These are phyloP conservation scores for Archocentrus centrarchus DNA, from an alignment of 2,113 vertebrate species.

Conservation along the genomic window DNA sequence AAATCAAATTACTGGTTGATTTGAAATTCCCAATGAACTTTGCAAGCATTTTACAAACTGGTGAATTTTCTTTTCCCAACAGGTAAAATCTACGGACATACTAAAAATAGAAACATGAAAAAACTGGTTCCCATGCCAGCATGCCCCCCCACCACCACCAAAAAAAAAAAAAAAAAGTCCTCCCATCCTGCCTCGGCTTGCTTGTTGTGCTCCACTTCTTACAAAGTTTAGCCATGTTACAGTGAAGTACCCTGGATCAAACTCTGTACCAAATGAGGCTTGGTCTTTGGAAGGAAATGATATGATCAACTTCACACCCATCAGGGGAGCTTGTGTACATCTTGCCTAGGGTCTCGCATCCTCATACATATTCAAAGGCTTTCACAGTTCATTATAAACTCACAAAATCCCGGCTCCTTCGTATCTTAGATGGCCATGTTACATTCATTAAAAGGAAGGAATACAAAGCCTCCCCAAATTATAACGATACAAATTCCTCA, in stretches of 20 bases:
- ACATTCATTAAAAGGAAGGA: slow-evolving; percentile 80
- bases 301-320: slow-evolving; percentile 83
- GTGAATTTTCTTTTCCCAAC: not conserved
- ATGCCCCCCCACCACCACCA: too few species aligned
- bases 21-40: not conserved
- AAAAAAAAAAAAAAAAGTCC: not conserved
- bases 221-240: slow-evolving; percentile 47
- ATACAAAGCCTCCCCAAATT: slow-evolving; percentile 76
- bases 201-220: slow-evolving; percentile 54
- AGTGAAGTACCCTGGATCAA: slow-evolving; percentile 67
- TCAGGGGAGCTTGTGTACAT: slow-evolving; percentile 84
- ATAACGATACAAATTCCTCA: slow-evolving; percentile 76
- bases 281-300: slow-evolving; percentile 75
- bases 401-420: slow-evolving; percentile 80
- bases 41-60: not conserved
- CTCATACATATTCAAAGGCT: slow-evolving; percentile 88
- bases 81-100: not conserved
- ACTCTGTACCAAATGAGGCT: slow-evolving; percentile 73
- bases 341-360: slow-evolving; percentile 85
- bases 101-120: not conserved
- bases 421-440: slow-evolving; percentile 67
- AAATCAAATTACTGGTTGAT: not conserved
- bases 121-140: not conserved
- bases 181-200: slow-evolving; percentile 20
- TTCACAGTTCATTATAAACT: slow-evolving; percentile 84